Evolutionary conservation across 2,888 invertebrate genomes (phyloP), one percentile per base, ranked within the genome.

Genomic region (Brenthis daphne): DNA sequence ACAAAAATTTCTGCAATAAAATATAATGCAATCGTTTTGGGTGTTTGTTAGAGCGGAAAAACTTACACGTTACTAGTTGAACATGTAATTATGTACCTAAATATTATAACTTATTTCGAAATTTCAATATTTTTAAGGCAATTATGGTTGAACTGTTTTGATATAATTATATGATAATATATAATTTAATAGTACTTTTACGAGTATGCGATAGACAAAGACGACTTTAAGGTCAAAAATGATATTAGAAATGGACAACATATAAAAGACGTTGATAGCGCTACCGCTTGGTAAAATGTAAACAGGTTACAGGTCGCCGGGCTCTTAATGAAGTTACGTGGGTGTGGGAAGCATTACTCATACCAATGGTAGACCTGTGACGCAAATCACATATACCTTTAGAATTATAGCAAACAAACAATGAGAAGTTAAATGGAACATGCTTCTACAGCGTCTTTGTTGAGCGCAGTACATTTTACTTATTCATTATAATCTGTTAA

Each of bases 231-330:
- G 11, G 43, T 57, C 20, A 20, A 43, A 57, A 47, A 20, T 14
- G 20, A 47, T 57, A 20, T 8, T 47, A 57, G 20, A 47, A 57
- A 47, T 20, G 6, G 12, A 20, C 47, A 13, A 8, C 1, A 24
- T 20, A 47, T 43, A 47, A 47, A 57, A 13, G 16, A 48, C 3
- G 14, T 61, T 13, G 66, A 73, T 76, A 76, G 77, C 77, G 76
- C 77, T 64, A 73, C 75, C 77, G 74, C 76, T 78, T 70, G 74
- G 75, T 78, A 77, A 77, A 82, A 77, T 78, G 80, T 77, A 80
- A 85, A 82, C 82, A 82, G 74, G 77, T 77, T 61, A 65, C 61
- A 64, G 60, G 60, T 50, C 60, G 33, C 60, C 48, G 50, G 16
- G 60, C 48, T 60, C 29, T 50, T 60, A 60, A 60, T 60, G 60